Percentiles rank a stretch among this genome's conserved stretches.
These are phyloP conservation scores for Drosophila varians DNA, from an alignment of 1,140 invertebrate species.

Conservation along the genomic window DNA sequence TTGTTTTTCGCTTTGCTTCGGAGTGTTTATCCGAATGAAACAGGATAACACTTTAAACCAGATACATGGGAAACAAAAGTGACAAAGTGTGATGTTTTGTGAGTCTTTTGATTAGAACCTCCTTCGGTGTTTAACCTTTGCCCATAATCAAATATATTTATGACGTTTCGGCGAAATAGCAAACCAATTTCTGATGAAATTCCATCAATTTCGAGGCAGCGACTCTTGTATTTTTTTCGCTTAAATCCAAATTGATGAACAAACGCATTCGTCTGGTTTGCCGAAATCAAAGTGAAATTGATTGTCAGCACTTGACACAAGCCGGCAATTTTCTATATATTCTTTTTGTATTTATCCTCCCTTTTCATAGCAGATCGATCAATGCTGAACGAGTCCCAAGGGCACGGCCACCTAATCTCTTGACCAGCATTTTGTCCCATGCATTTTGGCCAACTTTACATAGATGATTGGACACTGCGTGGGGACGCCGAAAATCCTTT, in stretches of 20 bases:
- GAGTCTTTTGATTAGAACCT: not conserved
- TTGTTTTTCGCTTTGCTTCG: slow-evolving; percentile 9
- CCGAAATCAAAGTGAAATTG: slow-evolving; percentile 43
- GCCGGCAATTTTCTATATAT: slow-evolving; percentile 30
- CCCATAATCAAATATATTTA: not conserved
- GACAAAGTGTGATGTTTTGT: no score
- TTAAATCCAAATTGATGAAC: slow-evolving; percentile 38
- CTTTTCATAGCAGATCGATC: slow-evolving; percentile 50
- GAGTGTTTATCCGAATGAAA: slow-evolving; percentile 1
- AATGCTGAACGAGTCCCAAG: slow-evolving; percentile 51
- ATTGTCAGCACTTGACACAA: slow-evolving; percentile 46
- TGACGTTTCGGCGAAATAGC: not conserved
- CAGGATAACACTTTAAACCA: slow-evolving; percentile 3
- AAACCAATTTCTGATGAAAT: slow-evolving; percentile 10
- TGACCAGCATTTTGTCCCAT: slow-evolving; percentile 14
- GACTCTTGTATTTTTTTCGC: slow-evolving; percentile 21
- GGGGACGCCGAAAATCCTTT: slow-evolving; percentile 34
- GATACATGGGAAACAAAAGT: not conserved
- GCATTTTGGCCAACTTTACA: slow-evolving; percentile 52
- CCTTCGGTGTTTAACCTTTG: not conserved
- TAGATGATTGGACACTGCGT: slow-evolving; percentile 58
- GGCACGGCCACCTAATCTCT: slow-evolving; percentile 40
- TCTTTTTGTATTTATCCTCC: slow-evolving; percentile 21
- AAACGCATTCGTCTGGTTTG: slow-evolving; percentile 28
- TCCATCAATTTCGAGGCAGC: slow-evolving; percentile 12